Percentiles rank a stretch among this genome's conserved stretches.
Evolutionary conservation across 23 tunicate species (phyloP).

Genomic region (Ascidia mentula): DNA sequence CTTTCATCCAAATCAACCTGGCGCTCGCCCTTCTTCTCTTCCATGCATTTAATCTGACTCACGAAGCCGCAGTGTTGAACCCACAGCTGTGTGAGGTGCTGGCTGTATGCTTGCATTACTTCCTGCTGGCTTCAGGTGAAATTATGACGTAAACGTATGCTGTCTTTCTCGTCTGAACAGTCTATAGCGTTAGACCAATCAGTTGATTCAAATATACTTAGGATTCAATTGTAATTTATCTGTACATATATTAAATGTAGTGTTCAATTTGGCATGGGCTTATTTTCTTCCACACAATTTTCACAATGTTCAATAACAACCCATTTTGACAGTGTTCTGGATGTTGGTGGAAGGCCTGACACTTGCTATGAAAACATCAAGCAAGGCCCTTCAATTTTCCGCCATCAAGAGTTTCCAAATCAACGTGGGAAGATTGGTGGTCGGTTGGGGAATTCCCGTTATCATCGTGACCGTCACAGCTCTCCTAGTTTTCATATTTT

Average conservation of each 20-base stretch:
- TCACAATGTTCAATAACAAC: too few relatives aligned
- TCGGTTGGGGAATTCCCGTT: not conserved
- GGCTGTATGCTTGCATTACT: slow-evolving; percentile 2
- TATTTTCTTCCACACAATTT: too few relatives aligned
- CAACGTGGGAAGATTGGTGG: not conserved
- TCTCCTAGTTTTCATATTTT: not conserved
- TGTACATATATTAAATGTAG: too few relatives aligned
- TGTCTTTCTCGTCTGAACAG: too few relatives aligned
- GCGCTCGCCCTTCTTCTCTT: slow-evolving; percentile 6
- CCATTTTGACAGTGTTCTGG: slow-evolving; percentile 3
- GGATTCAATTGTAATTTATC: too few relatives aligned
- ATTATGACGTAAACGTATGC: too few relatives aligned
- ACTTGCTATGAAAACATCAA: slow-evolving; percentile 11
- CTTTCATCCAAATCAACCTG: slow-evolving; percentile 18
- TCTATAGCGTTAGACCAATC: too few relatives aligned
- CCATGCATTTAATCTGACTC: not conserved
- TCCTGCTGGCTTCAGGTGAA: slow-evolving; percentile 18
- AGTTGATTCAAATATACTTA: too few relatives aligned
- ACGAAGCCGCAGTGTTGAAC: not conserved
- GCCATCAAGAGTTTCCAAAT: not conserved
- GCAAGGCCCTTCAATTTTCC: not conserved
- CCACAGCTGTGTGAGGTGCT: not conserved
- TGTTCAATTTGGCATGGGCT: too few relatives aligned
- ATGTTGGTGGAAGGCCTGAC: slow-evolving; percentile 17
- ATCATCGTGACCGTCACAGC: not conserved